Evolutionary conservation across 2,113 vertebrate genomes (phyloP).

Genomic region (Gymnarchus niloticus): DNA sequence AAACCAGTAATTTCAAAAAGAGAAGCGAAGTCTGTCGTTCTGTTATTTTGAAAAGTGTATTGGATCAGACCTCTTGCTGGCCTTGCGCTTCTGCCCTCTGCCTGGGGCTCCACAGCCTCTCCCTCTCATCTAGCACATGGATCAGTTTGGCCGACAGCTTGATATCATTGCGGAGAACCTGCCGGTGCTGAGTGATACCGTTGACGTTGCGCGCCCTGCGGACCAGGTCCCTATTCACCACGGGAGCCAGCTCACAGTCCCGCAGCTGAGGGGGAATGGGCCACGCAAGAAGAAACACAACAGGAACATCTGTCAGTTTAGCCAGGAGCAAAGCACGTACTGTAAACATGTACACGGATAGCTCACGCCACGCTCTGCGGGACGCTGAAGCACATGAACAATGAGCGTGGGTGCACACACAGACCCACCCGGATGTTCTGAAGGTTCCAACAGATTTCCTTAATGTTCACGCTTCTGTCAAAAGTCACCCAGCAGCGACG

Average conservation of each 20-base stretch:
- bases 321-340: background rate
- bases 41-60: background rate
- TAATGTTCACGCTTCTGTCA: slow-evolving; percentile 83
- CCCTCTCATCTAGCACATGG: slow-evolving; percentile 78
- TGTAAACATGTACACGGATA: background rate
- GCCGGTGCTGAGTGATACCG: slow-evolving; percentile 83
- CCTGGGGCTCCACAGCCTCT: slow-evolving; percentile 67
- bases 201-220: slow-evolving; percentile 78
- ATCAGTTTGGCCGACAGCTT: slow-evolving; percentile 84
- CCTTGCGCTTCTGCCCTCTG: slow-evolving; percentile 43
- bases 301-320: background rate
- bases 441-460: slow-evolving; percentile 87
- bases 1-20: background rate
- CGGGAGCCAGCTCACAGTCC: slow-evolving; percentile 84
- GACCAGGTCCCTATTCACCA: slow-evolving; percentile 80
- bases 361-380: background rate
- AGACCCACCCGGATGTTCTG: slow-evolving; percentile 82
- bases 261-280: slow-evolving; percentile 60
- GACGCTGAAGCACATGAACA: background rate
- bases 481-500: slow-evolving; percentile 87
- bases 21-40: background rate
- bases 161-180: slow-evolving; percentile 84
- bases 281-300: background rate
- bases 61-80: slow-evolving; percentile 47
- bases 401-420: background rate